These are phyloP conservation scores for Listronotus oregonensis DNA, from an alignment of 1,140 invertebrate genomes.

Conservation along the genomic window DNA sequence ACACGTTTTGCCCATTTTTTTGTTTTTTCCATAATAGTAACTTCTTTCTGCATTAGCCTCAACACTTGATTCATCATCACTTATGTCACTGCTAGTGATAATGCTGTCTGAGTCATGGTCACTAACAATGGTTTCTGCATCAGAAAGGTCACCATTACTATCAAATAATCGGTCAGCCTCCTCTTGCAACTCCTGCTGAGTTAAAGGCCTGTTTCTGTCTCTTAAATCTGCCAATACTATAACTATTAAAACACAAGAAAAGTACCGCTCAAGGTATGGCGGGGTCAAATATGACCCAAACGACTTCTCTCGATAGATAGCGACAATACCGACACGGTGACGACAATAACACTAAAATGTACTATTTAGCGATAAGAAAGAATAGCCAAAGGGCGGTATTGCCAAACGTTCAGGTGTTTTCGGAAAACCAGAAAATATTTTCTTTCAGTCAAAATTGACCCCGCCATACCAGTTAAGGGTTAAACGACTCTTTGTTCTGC, in stretches of 20 bases:
- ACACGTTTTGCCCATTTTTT: background rate
- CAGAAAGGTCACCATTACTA: background rate
- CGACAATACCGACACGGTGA: no score
- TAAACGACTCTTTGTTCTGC: no score
- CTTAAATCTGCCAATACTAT: background rate
- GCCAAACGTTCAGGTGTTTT: no score
- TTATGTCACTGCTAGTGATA: background rate
- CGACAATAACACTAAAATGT: no score
- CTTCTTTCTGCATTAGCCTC: background rate
- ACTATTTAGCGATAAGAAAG: no score
- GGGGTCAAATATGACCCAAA: background rate
- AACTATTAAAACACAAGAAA: background rate
- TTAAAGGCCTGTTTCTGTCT: background rate
- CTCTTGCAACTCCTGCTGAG: background rate
- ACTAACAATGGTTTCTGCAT: background rate
- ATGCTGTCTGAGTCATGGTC: background rate
- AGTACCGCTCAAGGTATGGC: background rate
- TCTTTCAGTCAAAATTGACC: no score
- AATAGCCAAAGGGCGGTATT: no score
- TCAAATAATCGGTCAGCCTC: background rate
- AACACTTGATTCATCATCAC: background rate
- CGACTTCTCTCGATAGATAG: background rate
- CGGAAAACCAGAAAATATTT: no score
- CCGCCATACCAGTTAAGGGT: no score
- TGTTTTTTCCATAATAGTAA: background rate